A percentile compares a stretch with the other conserved stretches of the same genome.
These are phyloP conservation scores for Echinometra lucunter DNA, from an alignment of 53 echinoderm and acorn worm species.

Conservation along the genomic window DNA sequence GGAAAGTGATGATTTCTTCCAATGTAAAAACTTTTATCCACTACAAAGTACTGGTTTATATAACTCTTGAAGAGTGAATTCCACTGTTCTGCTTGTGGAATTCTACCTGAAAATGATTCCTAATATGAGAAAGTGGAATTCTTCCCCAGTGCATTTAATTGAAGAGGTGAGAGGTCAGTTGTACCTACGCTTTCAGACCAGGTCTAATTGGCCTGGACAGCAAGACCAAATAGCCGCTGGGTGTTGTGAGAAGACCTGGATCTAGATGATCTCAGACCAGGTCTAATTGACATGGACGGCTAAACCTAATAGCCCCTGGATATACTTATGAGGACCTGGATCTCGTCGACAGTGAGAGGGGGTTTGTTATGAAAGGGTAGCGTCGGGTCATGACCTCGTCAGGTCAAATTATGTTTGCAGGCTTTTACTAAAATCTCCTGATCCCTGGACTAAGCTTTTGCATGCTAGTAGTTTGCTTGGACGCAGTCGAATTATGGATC, in stretches of 20 bases:
- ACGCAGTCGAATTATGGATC: background rate
- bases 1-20: too few species aligned
- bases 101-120: too few species aligned
- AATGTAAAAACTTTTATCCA: too few species aligned
- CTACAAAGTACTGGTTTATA: too few species aligned
- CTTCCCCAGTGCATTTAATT: too few species aligned
- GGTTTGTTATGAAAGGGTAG: slow-evolving; percentile 33
- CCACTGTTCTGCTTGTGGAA: too few species aligned
- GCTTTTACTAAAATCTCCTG: slow-evolving; percentile 19
- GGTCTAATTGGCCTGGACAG: slow-evolving; percentile 52
- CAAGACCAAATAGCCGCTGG: slow-evolving; percentile 61
- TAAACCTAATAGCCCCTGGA: slow-evolving; percentile 59
- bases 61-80: too few species aligned
- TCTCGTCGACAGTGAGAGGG: background rate
- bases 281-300: slow-evolving; percentile 48
- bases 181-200: background rate
- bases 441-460: background rate
- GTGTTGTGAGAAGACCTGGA: slow-evolving; percentile 46
- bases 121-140: background rate
- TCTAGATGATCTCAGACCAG: background rate
- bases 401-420: slow-evolving; percentile 17
- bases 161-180: slow-evolving; percentile 13
- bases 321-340: slow-evolving; percentile 45
- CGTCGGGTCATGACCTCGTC: slow-evolving; percentile 61
- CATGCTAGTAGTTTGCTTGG: background rate